Evolutionary conservation across 2,888 invertebrate species (phyloP), one percentile per base, ranked within the genome.

Genomic region (Amiota mariae): DNA sequence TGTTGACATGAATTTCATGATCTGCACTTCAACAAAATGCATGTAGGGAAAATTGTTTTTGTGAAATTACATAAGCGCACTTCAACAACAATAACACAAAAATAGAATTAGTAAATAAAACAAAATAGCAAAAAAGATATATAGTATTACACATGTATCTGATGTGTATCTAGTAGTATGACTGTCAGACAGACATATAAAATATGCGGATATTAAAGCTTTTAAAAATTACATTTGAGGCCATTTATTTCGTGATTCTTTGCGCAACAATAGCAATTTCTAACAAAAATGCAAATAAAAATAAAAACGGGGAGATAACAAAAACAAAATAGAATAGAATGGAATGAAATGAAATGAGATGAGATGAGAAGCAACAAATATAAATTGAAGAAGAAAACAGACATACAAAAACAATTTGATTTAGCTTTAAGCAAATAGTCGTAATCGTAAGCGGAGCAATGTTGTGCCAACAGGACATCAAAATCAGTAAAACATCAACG

Each of bases 211-310:
- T 78, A 81, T 81, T 81, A 81, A 80, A 79, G 81, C 81, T 81
- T 81, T 81, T 81, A 80, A 81, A 81, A 81, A 81, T 81, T 80
- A 81, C 81, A 81, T 81, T 81, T 81, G 75, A 81, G 74, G 79
- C 81, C 81, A 81, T 81, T 81, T 81, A 81, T 81, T 79, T 81
- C 59, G 20, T 20, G 77, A 79, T 61, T 71, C 54, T 68, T 59
- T 59, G 59, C 59, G 8, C 11, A 20, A 8, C 63, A 63, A 48
- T 18, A 13, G 61, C 71, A 75, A 74, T 47, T 54, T 48, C 57
- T 54, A 57, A 70, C 54, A 70, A 64, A 46, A 57, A 51, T 64
- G 36, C n/a, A 13, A 11, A 20, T 61, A 36, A 47, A 47, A 63
- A 18, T 20, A 59, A 13, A 63, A 72, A 51, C 46, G 59, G 8